Percentiles rank a stretch among this genome's conserved stretches.
These are phyloP conservation scores for Pediacus dermestoides DNA, from an alignment of 2,888 invertebrate species.

Conservation along the genomic window DNA sequence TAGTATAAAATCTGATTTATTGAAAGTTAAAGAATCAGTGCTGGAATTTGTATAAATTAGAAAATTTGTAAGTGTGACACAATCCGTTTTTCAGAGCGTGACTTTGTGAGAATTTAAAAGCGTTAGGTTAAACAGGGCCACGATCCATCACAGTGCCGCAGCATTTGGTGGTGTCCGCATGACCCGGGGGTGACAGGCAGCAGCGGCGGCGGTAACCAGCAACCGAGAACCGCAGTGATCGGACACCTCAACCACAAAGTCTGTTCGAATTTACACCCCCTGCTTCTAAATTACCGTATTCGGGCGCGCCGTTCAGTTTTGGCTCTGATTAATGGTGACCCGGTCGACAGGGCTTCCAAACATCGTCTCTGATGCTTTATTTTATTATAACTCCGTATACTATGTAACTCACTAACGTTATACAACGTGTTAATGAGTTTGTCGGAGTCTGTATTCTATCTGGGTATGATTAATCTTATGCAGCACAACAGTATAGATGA, in stretches of 20 bases:
- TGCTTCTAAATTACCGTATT: slow-evolving; percentile 15
- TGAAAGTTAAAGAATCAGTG: too few species aligned
- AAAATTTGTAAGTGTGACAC: slow-evolving; percentile 12
- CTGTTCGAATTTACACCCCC: slow-evolving; percentile 22
- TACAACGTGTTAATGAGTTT: slow-evolving; percentile 2
- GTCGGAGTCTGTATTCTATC: slow-evolving; percentile 2
- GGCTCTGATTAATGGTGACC: slow-evolving; percentile 22
- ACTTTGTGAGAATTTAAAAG: slow-evolving; percentile 15
- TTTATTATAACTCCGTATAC: slow-evolving; percentile 1
- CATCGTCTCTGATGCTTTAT: slow-evolving; percentile 2
- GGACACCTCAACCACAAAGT: slow-evolving; percentile 18
- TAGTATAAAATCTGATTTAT: too few species aligned
- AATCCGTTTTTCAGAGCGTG: slow-evolving; percentile 12
- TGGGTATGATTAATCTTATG: slow-evolving; percentile 1
- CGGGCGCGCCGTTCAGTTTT: slow-evolving; percentile 14
- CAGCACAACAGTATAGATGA: too few species aligned
- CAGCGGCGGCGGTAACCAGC: slow-evolving; percentile 7
- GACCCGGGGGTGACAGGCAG: slow-evolving; percentile 10
- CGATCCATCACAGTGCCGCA: slow-evolving; percentile 11
- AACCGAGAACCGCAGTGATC: slow-evolving; percentile 20
- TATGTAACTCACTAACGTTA: slow-evolving; percentile 2
- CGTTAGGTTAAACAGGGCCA: slow-evolving; percentile 10
- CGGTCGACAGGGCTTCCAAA: slow-evolving; percentile 10
- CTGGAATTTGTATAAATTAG: slow-evolving; percentile 16
- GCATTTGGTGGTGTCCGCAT: slow-evolving; percentile 8